Evolutionary conservation across 2,797 vertebrate species (phyloP).

Genomic region (Sebastes melanostomus): DNA sequence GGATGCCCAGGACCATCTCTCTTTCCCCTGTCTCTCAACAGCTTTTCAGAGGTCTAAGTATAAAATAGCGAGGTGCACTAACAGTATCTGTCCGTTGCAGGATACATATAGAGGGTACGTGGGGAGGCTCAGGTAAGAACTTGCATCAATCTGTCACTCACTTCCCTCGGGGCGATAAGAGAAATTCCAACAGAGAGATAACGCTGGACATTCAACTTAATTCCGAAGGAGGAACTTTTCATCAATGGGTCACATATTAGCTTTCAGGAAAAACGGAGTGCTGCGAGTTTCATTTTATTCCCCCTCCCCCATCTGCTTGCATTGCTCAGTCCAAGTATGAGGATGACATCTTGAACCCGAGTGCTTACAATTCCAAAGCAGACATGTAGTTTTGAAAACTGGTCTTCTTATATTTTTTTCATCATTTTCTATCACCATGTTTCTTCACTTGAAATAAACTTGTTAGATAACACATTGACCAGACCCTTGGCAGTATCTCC

Average conservation of each 20-base stretch:
- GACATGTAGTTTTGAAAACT: conserved; percentile 54
- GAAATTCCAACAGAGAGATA: conserved; percentile 86
- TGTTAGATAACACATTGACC: conserved; percentile 64
- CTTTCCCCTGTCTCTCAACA: conserved; percentile 88
- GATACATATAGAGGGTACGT: conserved; percentile 82
- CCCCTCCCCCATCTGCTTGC: conserved; percentile 27
- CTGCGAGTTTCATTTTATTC: conserved; percentile 40
- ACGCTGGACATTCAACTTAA: conserved; percentile 84
- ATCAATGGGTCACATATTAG: conserved; percentile 83
- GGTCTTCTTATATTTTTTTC: conserved; percentile 29
- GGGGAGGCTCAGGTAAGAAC: conserved; percentile 85
- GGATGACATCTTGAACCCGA: conserved; percentile 62
- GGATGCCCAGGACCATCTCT: conserved; percentile 83
- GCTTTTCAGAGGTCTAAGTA: conserved; percentile 88
- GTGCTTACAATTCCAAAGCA: conserved; percentile 64
- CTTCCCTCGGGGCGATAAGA: conserved; percentile 85
- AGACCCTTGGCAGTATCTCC: conserved; percentile 41
- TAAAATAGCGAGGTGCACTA: conserved; percentile 83
- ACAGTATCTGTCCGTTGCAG: conserved; percentile 88
- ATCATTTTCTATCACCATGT: conserved; percentile 53
- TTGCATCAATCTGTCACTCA: conserved; percentile 88
- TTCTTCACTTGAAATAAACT: conserved; percentile 57
- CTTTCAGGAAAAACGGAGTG: conserved; percentile 75
- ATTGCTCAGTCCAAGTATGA: conserved; percentile 51
- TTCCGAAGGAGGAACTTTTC: conserved; percentile 85